Evolutionary conservation across 1,140 invertebrate species (phyloP).

Genomic region (Zophobas atratus): DNA sequence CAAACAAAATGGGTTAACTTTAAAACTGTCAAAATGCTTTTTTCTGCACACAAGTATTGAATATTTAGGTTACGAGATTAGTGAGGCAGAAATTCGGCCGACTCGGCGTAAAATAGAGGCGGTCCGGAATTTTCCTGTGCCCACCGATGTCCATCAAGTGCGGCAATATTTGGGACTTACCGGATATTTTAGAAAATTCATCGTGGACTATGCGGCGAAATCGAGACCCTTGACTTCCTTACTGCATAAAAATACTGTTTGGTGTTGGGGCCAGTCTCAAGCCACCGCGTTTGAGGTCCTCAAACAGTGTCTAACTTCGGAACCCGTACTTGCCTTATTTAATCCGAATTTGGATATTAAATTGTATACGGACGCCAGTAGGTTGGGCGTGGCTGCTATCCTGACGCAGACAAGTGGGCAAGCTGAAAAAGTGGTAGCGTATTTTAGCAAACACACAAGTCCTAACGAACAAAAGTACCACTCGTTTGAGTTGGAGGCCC

Average conservation of each 20-base stretch:
- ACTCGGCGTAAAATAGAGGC: no score
- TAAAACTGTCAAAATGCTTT: no score
- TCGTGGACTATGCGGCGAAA: no score
- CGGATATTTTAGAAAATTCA: no score
- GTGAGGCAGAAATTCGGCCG: no score
- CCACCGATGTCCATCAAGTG: no score
- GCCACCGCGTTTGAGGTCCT: conserved; percentile 46
- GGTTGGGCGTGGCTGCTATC: conserved; percentile 54
- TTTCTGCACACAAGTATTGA: no score
- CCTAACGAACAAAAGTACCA: conserved; percentile 56
- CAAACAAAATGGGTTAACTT: no score
- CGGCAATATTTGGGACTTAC: no score
- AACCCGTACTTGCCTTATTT: conserved; percentile 60
- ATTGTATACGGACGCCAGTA: conserved; percentile 49
- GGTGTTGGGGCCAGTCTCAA: conserved; percentile 55
- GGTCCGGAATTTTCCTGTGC: no score
- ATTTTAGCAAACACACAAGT: conserved; percentile 58
- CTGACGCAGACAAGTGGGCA: conserved; percentile 51
- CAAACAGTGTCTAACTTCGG: not conserved
- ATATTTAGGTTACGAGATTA: no score
- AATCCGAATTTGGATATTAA: conserved; percentile 52
- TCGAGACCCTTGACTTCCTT: not conserved
- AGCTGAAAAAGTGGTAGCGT: conserved; percentile 60
- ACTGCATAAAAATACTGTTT: conserved; percentile 29
- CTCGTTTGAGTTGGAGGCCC: conserved; percentile 61